phyloP scores from a whole-genome alignment of 2,113 vertebrate species.

The Neodon shergylaensis region DNA sequence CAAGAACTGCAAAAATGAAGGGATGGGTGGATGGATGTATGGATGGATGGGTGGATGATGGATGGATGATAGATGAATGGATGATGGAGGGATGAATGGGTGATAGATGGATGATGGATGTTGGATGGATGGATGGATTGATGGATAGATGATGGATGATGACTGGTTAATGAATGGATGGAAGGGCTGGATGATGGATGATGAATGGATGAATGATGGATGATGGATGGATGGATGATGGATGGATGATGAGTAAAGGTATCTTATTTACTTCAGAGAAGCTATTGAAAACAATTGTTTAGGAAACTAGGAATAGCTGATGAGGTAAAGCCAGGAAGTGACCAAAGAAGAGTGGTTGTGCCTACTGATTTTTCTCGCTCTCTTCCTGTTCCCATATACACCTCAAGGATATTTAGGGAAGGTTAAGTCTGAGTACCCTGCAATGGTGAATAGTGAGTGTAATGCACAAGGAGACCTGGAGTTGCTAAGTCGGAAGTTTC shows the following conservation, averaged over 20 bases:
- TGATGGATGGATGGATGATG: no score
- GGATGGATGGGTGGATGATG: no score
- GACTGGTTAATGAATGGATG: no score
- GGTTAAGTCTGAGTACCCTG: neutral
- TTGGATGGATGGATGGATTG: no score
- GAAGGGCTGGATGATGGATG: no score
- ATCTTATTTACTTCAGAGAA: neutral
- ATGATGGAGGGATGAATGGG: neutral
- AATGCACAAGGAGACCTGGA: neutral
- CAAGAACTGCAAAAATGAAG: neutral
- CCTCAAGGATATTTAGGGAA: neutral
- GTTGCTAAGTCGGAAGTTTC: rapidly evolving
- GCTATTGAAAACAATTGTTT: neutral
- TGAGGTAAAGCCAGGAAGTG: rapidly evolving
- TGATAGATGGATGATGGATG: no score
- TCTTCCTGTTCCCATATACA: neutral
- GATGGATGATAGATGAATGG: no score
- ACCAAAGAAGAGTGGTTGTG: neutral
- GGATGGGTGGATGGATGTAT: no score
- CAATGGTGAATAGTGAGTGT: neutral
- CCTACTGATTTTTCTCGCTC: neutral
- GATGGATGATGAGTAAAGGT: neutral
- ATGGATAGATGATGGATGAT: no score
- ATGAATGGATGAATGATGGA: neutral
- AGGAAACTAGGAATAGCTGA: neutral